Conservation (phyloP, 2,888 invertebrate genomes). For the Melanostoma scalare region DNA sequence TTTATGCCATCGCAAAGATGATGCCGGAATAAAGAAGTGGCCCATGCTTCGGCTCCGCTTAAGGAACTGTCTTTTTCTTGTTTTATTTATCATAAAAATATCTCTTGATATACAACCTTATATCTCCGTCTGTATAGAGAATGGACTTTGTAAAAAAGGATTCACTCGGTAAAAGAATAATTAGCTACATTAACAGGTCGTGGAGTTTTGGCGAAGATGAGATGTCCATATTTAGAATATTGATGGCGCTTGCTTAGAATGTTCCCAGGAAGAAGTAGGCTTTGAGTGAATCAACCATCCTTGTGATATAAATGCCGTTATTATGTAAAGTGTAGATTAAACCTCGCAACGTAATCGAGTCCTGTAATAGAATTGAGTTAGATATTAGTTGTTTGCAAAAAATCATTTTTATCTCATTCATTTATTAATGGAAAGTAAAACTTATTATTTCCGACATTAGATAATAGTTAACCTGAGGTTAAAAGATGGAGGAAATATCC, state of each 20-base stretch:
- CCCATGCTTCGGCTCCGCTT: no score
- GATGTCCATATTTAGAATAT: no score
- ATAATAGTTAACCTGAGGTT: no score
- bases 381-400: no score
- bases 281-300: slow-evolving; percentile 80
- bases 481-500: no score
- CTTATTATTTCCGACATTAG: no score
- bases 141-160: slow-evolving; percentile 38
- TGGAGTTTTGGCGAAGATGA: no score
- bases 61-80: slow-evolving; percentile 1
- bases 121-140: slow-evolving; percentile 12
- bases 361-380: slow-evolving; percentile 74
- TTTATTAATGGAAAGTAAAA: neutral
- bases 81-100: slow-evolving; percentile 65
- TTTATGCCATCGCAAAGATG: slow-evolving; percentile 22
- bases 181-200: no score
- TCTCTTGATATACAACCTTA: slow-evolving; percentile 39
- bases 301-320: slow-evolving; percentile 79
- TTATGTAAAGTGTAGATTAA: slow-evolving; percentile 79
- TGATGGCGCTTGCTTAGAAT: slow-evolving; percentile 74
- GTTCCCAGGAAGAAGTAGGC: slow-evolving; percentile 80
- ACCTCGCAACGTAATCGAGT: slow-evolving; percentile 78
- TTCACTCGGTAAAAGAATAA: no score
- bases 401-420: neutral
- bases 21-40: neutral